Base-by-base conservation (phyloP, 2,888 invertebrate genomes). In the Aromia moschata region DNA sequence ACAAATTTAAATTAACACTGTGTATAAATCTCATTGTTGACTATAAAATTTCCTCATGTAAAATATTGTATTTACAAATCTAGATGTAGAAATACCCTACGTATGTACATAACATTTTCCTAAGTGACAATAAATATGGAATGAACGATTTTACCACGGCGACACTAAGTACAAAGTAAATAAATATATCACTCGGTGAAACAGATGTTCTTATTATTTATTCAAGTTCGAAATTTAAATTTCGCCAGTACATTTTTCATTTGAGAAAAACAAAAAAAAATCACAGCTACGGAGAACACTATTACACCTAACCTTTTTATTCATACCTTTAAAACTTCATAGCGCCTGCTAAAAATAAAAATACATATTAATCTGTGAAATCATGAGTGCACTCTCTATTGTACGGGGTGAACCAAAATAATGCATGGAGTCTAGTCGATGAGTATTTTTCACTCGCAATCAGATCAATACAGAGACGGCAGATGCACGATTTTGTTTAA, bases 21-120 rank as follows among this genome's bases (percentile, higher is more conserved):
- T 38, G 16, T 45, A 45, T 33, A 45, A 15, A 15, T 40, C 40
- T 41, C 11, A 12, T 31, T 11, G 37, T 31, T 41, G 17, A n/a
- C n/a, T 41, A 52, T 31, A 52, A 30, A 30, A 40, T 30, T 52
- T 30, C 41, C 40, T n/a, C 41, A 52, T 40, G 41, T 38, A 49
- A 49, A 49, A 10, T 37, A 14, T n/a, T 10, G n/a, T 52, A 52
- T 52, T 41, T 52, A 52, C 52, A 52, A 41, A 41, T 30, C 36
- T 0, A 51, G 38, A 12, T 15, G 20, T 38, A 40, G 30, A 25
- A 51, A 40, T 38, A n/a, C n/a, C n/a, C n/a, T n/a, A n/a, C n/a
- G n/a, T n/a, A n/a, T n/a, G n/a, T n/a, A 49, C 20, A 37, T 37
- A 37, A 46, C 16, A 33, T 46, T 36, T 43, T n/a, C 5, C 36